Percentiles rank a stretch among this genome's conserved stretches.
These are phyloP conservation scores for Coptotermes formosanus DNA, from an alignment of 1,140 invertebrate genomes.

Conservation along the genomic window DNA sequence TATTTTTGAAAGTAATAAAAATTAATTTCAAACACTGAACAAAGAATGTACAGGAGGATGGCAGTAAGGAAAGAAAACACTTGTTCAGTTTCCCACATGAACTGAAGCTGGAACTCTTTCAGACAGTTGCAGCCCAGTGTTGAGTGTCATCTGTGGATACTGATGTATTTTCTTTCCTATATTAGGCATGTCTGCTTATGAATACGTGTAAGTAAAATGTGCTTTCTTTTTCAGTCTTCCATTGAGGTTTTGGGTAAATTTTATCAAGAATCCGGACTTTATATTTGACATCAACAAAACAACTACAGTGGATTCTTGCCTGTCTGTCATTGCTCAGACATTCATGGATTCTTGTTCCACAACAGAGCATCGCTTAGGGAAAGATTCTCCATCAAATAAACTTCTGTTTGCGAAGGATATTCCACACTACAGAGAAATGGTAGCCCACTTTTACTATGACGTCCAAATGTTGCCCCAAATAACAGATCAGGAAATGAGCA, in stretches of 20 bases:
- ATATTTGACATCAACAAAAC: slow-evolving; percentile 96
- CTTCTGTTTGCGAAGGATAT: slow-evolving; percentile 93
- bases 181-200: not conserved
- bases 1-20: no score
- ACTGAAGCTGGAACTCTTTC: no score
- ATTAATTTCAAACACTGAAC: no score
- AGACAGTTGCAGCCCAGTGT: no score
- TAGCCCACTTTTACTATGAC: slow-evolving; percentile 82
- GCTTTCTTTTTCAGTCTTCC: slow-evolving; percentile 67
- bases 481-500: slow-evolving; percentile 88
- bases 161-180: not conserved
- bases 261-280: slow-evolving; percentile 96
- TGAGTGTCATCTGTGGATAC: no score
- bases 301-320: slow-evolving; percentile 83
- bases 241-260: slow-evolving; percentile 94
- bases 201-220: slow-evolving; percentile 23
- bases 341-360: slow-evolving; percentile 95
- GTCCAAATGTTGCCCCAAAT: slow-evolving; percentile 82
- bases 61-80: no score
- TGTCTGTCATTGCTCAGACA: slow-evolving; percentile 93
- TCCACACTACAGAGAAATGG: slow-evolving; percentile 83
- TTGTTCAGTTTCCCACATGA: no score
- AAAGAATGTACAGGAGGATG: no score
- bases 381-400: slow-evolving; percentile 94
- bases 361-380: slow-evolving; percentile 82